Conservation (phyloP, 2,797 vertebrate genomes). For the Sebastes paucispinis region DNA sequence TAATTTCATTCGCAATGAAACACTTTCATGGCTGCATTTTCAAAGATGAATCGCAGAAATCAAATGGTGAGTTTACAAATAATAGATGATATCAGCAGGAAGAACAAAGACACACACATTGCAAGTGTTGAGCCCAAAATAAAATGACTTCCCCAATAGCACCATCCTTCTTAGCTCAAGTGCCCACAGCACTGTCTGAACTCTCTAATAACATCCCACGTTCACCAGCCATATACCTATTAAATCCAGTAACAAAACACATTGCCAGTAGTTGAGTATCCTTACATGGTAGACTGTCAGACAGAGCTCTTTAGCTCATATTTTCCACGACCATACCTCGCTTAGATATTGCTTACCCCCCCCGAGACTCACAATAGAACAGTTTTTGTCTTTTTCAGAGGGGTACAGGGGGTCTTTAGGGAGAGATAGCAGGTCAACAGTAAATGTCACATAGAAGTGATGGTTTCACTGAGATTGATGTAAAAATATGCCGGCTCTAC, state of each 20-base stretch:
- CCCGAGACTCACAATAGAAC: too few species aligned
- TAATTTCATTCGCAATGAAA: conserved; percentile 23
- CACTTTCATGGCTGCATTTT: conserved; percentile 5
- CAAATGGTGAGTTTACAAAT: neutral
- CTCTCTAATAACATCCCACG: conserved; percentile 11
- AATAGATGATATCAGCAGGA: conserved; percentile 8
- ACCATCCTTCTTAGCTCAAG: neutral
- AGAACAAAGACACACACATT: neutral
- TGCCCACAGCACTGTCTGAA: conserved; percentile 8
- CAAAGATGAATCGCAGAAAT: conserved; percentile 16
- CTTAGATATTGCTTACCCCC: too few species aligned
- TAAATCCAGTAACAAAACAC: neutral
- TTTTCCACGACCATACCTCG: neutral
- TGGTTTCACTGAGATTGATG: too few species aligned
- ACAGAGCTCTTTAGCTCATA: neutral
- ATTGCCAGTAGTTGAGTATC: neutral
- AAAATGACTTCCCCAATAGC: neutral
- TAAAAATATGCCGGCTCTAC: too few species aligned
- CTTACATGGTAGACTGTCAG: neutral
- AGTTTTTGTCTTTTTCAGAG: too few species aligned
- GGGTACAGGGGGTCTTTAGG: too few species aligned
- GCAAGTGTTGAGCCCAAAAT: neutral
- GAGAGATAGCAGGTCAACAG: too few species aligned
- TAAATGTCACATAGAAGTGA: too few species aligned
- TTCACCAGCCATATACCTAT: neutral